These are phyloP conservation scores for Uria lomvia DNA, from an alignment of 2,113 vertebrate genomes.

Conservation along the genomic window DNA sequence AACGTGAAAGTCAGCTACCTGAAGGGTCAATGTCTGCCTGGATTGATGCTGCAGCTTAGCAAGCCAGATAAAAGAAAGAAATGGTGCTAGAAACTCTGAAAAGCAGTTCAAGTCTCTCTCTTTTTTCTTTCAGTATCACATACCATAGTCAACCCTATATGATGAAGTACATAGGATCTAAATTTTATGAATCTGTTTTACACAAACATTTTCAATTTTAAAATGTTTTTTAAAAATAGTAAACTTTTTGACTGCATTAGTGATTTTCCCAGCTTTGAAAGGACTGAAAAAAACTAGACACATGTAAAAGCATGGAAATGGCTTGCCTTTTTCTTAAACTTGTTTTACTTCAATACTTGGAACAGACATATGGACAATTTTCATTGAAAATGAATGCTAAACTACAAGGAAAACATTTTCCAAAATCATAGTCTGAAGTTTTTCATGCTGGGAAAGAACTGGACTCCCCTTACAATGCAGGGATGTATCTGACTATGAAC, in stretches of 20 bases:
- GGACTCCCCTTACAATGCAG: background rate
- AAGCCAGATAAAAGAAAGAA: background rate
- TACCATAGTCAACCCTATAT: background rate
- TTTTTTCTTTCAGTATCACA: background rate
- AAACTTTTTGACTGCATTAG: background rate
- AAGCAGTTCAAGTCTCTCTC: background rate
- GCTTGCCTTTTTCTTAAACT: background rate
- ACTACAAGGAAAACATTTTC: background rate
- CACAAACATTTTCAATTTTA: background rate
- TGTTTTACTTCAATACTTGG: background rate
- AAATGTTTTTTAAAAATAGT: background rate
- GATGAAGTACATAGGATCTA: background rate
- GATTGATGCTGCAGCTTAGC: background rate
- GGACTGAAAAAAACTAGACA: background rate
- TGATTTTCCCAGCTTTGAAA: background rate
- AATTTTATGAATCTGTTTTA: background rate
- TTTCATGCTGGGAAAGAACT: background rate
- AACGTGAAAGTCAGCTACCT: background rate
- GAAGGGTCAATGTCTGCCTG: background rate
- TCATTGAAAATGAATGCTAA: background rate
- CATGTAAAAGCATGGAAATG: background rate
- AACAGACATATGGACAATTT: background rate
- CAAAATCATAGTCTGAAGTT: background rate
- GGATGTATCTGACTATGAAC: background rate
- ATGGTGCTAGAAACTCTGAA: background rate